Percentiles rank a stretch among this genome's conserved stretches.
Conservation (phyloP, 2,113 vertebrate species). For the Lasiurus borealis region DNA sequence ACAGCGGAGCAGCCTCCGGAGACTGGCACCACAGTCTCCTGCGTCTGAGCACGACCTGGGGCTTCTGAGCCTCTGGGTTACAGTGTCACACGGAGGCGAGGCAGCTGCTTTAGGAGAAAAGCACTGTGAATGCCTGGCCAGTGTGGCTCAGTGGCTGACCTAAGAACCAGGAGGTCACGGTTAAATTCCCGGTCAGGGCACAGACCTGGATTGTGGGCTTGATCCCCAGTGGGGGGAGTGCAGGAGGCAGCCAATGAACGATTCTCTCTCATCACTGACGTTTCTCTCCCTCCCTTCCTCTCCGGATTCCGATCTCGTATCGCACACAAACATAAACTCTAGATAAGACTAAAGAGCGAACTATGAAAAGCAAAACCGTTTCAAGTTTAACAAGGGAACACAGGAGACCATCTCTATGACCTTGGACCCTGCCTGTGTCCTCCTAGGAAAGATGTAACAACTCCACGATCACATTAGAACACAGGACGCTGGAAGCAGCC, state of each 20-base stretch:
- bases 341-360: neutral
- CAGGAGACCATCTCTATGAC: neutral
- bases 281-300: too few species aligned
- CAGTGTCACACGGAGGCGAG: accelerated
- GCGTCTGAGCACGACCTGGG: accelerated
- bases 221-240: too few species aligned
- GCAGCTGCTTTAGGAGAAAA: neutral
- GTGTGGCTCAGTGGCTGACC: too few species aligned
- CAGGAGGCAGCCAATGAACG: too few species aligned
- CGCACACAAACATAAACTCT: neutral
- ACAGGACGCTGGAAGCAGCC: neutral
- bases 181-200: too few species aligned
- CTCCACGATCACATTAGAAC: neutral
- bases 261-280: too few species aligned
- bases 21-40: neutral
- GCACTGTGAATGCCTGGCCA: neutral
- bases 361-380: neutral
- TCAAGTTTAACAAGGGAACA: neutral
- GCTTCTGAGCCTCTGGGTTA: neutral
- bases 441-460: neutral
- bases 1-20: neutral
- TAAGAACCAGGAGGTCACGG: too few species aligned
- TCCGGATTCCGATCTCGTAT: neutral
- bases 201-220: too few species aligned
- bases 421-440: neutral